Percentiles rank a stretch among this genome's conserved stretches.
phyloP scores from a whole-genome alignment of 2,797 vertebrate genomes.

The Psittacula echo region DNA sequence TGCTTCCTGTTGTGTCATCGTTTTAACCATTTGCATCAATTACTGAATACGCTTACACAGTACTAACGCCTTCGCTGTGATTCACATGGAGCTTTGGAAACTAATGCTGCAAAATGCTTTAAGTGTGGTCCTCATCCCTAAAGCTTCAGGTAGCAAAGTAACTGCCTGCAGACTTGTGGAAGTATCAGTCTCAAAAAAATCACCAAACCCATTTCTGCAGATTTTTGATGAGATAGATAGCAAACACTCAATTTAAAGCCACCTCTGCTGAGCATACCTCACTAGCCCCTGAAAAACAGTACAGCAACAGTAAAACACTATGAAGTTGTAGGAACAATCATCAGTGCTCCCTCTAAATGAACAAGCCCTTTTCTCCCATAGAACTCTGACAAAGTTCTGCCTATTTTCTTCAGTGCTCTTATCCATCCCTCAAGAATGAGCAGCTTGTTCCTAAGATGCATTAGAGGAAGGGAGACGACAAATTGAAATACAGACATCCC shows the following conservation, averaged over 20 bases:
- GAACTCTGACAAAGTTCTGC: neutral
- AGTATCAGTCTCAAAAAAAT: neutral
- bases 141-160: neutral
- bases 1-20: constrained; percentile 10
- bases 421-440: neutral
- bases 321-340: neutral
- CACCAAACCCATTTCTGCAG: neutral
- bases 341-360: neutral
- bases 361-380: neutral
- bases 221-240: neutral
- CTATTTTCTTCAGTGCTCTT: neutral
- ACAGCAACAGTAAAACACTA: neutral
- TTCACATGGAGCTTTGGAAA: neutral
- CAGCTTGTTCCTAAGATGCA: neutral
- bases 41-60: neutral
- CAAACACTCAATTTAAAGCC: neutral
- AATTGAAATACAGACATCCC: neutral
- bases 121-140: neutral
- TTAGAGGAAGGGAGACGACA: neutral
- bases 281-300: neutral
- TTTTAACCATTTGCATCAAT: constrained; percentile 30
- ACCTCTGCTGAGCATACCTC: neutral
- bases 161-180: neutral
- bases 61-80: neutral
- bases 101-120: neutral